These are phyloP conservation scores for Myiotriccus ornatus DNA, from an alignment of 2,797 vertebrate genomes.

Conservation along the genomic window DNA sequence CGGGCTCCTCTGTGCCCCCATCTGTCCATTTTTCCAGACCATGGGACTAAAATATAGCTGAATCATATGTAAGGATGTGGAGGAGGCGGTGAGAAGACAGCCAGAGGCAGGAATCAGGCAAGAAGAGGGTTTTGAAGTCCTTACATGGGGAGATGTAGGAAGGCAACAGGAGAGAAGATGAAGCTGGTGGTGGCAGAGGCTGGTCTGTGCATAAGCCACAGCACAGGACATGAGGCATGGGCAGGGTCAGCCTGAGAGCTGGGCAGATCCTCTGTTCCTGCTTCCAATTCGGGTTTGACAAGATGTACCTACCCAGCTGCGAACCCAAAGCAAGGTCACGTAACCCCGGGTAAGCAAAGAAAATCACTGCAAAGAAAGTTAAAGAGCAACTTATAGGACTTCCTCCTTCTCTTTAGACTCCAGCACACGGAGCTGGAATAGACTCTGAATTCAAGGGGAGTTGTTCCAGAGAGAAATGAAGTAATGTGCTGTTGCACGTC, in stretches of 20 bases:
- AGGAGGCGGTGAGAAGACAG: neutral
- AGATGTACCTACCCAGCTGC: neutral
- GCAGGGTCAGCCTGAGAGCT: neutral
- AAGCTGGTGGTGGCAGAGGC: neutral
- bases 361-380: neutral
- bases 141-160: neutral
- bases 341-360: neutral
- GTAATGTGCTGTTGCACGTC: neutral
- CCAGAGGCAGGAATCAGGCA: neutral
- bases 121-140: neutral
- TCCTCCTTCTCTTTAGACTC: neutral
- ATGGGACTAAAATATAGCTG: neutral
- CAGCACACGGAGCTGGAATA: neutral
- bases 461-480: neutral
- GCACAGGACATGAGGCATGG: rapidly evolving
- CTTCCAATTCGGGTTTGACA: neutral
- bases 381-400: neutral
- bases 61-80: neutral
- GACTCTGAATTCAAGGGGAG: neutral
- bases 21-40: neutral
- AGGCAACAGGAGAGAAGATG: neutral
- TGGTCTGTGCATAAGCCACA: neutral
- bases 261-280: neutral
- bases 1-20: neutral
- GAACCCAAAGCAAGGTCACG: neutral